A percentile compares a stretch with the other conserved stretches of the same genome.
Evolutionary conservation across 2,797 vertebrate genomes (phyloP).

Genomic region (Antrozous pallidus): DNA sequence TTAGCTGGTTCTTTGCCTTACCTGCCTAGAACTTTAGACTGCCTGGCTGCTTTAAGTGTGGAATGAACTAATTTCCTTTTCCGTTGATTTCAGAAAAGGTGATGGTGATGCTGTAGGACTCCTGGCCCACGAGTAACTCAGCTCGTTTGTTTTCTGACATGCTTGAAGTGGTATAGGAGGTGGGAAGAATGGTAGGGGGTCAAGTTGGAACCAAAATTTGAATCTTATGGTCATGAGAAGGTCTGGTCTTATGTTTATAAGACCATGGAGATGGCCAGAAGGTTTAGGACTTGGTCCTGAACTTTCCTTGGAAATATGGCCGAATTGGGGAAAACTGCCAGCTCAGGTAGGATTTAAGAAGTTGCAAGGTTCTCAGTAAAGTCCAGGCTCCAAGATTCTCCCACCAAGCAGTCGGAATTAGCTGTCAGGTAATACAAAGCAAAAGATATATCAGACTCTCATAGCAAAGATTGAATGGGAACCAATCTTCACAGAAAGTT

Average conservation of each 20-base stretch:
- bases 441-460: background rate
- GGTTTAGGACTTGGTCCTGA: background rate
- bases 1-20: background rate
- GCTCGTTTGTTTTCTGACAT: constrained; percentile 26
- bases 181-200: background rate
- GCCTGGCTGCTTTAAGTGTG: background rate
- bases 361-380: background rate
- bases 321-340: background rate
- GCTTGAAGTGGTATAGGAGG: background rate
- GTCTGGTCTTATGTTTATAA: background rate
- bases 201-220: background rate
- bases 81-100: constrained; percentile 58
- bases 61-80: constrained; percentile 69
- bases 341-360: constrained; percentile 36
- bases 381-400: background rate
- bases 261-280: background rate
- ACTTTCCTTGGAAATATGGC: background rate
- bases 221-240: constrained; percentile 11
- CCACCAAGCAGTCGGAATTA: background rate
- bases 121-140: constrained; percentile 36
- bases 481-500: background rate
- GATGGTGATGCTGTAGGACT: constrained; percentile 53
- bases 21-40: background rate
- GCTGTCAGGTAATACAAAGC: background rate
- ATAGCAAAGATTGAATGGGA: background rate